Conservation (phyloP, 2,888 invertebrate species). For the Bedellia somnulentella region DNA sequence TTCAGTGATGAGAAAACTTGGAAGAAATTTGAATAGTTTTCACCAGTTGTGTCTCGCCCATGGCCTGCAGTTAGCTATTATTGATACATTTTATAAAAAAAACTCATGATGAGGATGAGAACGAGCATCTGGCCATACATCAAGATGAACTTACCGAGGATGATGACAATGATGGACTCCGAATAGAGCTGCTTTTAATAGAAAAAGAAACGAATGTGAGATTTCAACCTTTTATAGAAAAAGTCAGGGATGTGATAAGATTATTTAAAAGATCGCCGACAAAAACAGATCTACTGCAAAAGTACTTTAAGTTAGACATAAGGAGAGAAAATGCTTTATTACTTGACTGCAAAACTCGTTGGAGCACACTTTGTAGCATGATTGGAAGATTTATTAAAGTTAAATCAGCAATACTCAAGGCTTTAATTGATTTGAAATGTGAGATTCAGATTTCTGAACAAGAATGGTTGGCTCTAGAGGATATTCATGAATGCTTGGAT, state of each 20-base stretch:
- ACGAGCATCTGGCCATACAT: not conserved
- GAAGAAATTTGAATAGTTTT: not conserved
- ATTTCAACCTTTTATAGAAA: not conserved
- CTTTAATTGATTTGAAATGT: no score
- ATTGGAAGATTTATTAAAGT: no score
- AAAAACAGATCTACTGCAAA: no score
- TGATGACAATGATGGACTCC: not conserved
- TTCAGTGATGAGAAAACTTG: slow-evolving; percentile 2
- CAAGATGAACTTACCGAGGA: not conserved
- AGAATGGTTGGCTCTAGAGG: no score
- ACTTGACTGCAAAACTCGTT: no score
- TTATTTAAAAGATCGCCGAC: slow-evolving; percentile 1
- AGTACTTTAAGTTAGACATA: not conserved
- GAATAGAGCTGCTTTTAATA: not conserved
- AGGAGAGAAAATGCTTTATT: no score
- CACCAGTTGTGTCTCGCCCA: slow-evolving; percentile 2
- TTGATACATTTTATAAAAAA: slow-evolving; percentile 1
- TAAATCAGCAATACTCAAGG: no score
- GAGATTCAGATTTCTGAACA: no score
- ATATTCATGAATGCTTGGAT: not conserved
- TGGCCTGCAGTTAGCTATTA: slow-evolving; percentile 1
- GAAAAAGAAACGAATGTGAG: not conserved
- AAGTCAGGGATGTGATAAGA: not conserved
- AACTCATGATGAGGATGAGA: not conserved
- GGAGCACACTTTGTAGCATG: no score